A percentile compares a stretch with the other conserved stretches of the same genome.
phyloP scores from a whole-genome alignment of 2,888 invertebrate genomes.

The Sinelater perroti region DNA sequence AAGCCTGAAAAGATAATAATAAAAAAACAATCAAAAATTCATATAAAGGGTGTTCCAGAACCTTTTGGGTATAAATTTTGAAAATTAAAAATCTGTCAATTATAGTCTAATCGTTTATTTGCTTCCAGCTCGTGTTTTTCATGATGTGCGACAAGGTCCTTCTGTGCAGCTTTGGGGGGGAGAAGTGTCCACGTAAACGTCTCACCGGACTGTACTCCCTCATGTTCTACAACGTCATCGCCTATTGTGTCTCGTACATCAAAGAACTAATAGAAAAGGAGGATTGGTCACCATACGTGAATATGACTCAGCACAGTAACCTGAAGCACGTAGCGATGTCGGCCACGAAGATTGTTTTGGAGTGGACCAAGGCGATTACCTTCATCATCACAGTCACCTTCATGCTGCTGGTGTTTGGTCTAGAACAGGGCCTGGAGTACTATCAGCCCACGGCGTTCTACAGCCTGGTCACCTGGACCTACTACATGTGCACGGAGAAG shows the following conservation, averaged over 20 bases:
- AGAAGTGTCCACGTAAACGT: constrained; percentile 56
- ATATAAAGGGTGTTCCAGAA: too few relatives aligned
- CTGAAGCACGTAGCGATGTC: constrained; percentile 83
- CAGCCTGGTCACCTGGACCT: constrained; percentile 71
- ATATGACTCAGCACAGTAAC: constrained; percentile 74
- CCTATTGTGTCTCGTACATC: constrained; percentile 79
- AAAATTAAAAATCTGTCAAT: too few relatives aligned
- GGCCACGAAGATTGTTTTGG: constrained; percentile 80
- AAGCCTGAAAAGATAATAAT: too few relatives aligned
- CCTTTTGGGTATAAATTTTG: too few relatives aligned
- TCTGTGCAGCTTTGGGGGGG: constrained; percentile 61
- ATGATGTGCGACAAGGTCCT: constrained; percentile 76
- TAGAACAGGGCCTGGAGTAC: constrained; percentile 78
- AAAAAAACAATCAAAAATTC: too few relatives aligned
- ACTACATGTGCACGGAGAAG: constrained; percentile 77
- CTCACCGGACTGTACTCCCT: constrained; percentile 78
- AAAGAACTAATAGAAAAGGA: constrained; percentile 77
- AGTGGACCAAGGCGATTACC: constrained; percentile 84
- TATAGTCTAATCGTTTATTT: background rate
- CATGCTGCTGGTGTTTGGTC: constrained; percentile 76
- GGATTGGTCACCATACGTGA: constrained; percentile 80
- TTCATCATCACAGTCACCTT: constrained; percentile 81
- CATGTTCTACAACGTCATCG: constrained; percentile 84
- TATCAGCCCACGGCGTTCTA: constrained; percentile 76
- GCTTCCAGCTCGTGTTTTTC: constrained; percentile 73